Evolutionary conservation across 2,888 invertebrate genomes (phyloP), one percentile per base, ranked within the genome.

Genomic region (Ectobius pallidus): DNA sequence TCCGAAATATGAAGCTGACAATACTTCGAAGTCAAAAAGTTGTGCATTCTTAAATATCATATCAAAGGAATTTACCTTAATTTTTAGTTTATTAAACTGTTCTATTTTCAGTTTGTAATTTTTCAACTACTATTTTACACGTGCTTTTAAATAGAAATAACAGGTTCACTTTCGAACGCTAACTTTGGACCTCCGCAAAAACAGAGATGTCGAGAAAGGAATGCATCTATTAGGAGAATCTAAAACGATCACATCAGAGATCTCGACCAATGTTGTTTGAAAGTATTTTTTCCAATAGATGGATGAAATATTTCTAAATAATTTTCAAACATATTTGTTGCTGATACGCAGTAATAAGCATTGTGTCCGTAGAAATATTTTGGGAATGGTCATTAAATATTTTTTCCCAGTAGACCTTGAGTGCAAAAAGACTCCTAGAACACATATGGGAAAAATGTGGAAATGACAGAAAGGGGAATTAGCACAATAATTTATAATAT

Each of bases 1-100:
- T 89, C 89, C 87, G 85, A 85, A 82, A 72, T 73, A 75, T 71
- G 70, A 70, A 73, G 75, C 71, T 74, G 75, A 73, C 73, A 73
- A 58, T 62, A 70, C 34, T 71, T 71, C 32, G 49, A 58, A 75
- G 67, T 72, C 68, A 74, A 74, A 42, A 49, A 62, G 44, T 7
- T 46, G 58, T 58, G 58, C 27, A 58, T 30, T 58, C 22, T 58
- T 32, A 27, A 2, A 58, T 58, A n/a, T 9, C 25, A 58, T 58
- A 30, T 58, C 16, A 30, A 30, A 58, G 32, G n/a, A 58, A 32
- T 62, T 16, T 62, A 39, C 39, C 20, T 62, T 39, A 6, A 16
- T 30, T 4, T 30, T 58, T 3, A 1, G 18, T 30, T 14, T 25
- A 25, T 2, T 11, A 30, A 52, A 30, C 25, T 34, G 30, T 20